Evolutionary conservation across 1,140 invertebrate species (phyloP).

Genomic region (Aphelenchoides fujianensis): DNA sequence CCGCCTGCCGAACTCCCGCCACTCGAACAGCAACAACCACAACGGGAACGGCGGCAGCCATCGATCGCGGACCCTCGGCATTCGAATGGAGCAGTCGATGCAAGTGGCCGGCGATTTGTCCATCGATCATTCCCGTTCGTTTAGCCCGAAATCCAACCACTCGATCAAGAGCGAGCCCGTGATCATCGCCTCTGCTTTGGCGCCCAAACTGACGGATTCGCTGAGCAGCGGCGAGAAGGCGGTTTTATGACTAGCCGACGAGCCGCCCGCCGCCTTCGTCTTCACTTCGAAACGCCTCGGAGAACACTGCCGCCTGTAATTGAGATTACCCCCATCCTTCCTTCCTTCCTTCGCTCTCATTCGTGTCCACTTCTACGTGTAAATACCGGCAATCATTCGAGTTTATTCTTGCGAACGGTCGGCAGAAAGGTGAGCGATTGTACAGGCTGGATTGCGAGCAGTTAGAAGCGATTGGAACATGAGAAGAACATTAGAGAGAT

Average conservation of each 20-base stretch:
- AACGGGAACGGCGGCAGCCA: too few species aligned
- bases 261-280: background rate
- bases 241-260: constrained; percentile 14
- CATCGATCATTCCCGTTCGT: background rate
- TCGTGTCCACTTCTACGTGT: too few species aligned
- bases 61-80: background rate
- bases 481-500: too few species aligned
- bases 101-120: background rate
- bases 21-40: constrained; percentile 13
- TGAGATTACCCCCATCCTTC: too few species aligned
- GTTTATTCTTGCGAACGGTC: too few species aligned
- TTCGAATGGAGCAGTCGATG: constrained; percentile 16
- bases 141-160: constrained; percentile 30
- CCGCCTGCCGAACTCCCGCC: background rate
- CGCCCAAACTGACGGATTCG: constrained; percentile 30
- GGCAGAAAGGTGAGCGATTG: too few species aligned
- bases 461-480: too few species aligned
- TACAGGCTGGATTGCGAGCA: too few species aligned
- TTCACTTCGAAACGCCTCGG: background rate
- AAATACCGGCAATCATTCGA: too few species aligned
- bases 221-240: constrained; percentile 22
- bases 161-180: constrained; percentile 34
- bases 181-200: constrained; percentile 17
- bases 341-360: too few species aligned
- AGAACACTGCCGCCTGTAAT: constrained; percentile 12